Percentiles rank a stretch among this genome's conserved stretches.
Evolutionary conservation across 92 coral and sea anemone genomes (phyloP).

Genomic region (Porites rus): DNA sequence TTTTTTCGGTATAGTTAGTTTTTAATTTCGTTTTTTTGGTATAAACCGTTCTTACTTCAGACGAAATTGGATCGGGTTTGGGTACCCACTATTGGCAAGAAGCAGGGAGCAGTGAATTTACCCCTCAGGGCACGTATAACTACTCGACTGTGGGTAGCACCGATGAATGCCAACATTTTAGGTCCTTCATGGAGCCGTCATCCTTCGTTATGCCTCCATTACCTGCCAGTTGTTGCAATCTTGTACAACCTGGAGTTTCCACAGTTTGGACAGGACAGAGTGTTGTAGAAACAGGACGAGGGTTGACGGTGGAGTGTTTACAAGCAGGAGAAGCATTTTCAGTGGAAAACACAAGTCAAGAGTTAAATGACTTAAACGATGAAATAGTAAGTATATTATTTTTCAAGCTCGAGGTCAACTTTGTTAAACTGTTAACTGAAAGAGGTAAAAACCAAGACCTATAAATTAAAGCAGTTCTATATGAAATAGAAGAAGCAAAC

Average conservation of each 20-base stretch:
- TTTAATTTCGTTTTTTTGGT: not conserved
- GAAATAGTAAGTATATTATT: constrained; percentile 41
- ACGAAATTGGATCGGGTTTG: constrained; percentile 44
- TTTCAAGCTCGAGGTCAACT: too few relatives aligned
- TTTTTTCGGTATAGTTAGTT: not conserved
- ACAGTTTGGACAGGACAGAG: constrained; percentile 39
- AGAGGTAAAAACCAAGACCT: too few relatives aligned
- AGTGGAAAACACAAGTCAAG: constrained; percentile 37
- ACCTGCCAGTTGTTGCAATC: constrained; percentile 26
- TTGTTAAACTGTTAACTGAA: too few relatives aligned
- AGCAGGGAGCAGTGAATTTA: constrained; percentile 24
- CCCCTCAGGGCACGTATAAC: constrained; percentile 4
- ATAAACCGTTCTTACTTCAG: not conserved
- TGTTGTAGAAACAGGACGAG: constrained; percentile 32
- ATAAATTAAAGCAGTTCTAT: too few relatives aligned
- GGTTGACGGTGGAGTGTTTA: constrained; percentile 43
- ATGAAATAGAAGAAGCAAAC: too few relatives aligned
- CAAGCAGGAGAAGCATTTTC: constrained; percentile 49
- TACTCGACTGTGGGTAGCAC: constrained; percentile 23
- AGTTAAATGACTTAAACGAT: constrained; percentile 15
- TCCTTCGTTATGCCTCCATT: constrained; percentile 29
- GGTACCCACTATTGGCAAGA: constrained; percentile 36
- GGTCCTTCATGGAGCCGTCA: constrained; percentile 30
- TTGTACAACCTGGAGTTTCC: constrained; percentile 23
- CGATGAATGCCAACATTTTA: constrained; percentile 34